Evolutionary conservation across 1,140 invertebrate genomes (phyloP), one percentile per base, ranked within the genome.

Genomic region (Conopomorpha cramerella): DNA sequence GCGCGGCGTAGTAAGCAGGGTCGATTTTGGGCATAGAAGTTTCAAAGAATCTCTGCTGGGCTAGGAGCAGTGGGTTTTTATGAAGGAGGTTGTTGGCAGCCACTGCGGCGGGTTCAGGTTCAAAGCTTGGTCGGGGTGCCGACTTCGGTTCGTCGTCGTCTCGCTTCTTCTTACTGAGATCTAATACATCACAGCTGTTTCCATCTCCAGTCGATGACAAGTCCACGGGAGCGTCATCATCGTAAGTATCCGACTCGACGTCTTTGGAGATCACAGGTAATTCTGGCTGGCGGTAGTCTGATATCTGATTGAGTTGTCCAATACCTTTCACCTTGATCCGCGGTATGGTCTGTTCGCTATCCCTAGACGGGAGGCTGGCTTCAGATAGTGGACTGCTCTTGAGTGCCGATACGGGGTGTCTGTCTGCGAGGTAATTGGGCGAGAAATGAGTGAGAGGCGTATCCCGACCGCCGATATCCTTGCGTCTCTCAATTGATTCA

Each of bases 91-190:
- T 51, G 10, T 51, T 43, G 0, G 63, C 59, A 18, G 58, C 60
- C 13, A 50, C 42, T 8, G 59, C 43, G 17, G 56, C 39, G 16
- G 52, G 34, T 32, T 65, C 55, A 27, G 51, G 56, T 38, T 78
- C 70, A 36, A 74, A 83, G 0, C 73, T 55, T 10, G 68, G 55
- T 23, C 65, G 55, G 4, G 66, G 50, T 30, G 41, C 43, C 1
- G 45, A 41, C 36, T 66, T 66, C 2, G 67, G 67, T 7, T 73
- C 67, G 8, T 79, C 73, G 2, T 74, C 63, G 10, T 74, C 67
- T n/a, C 60, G 55, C 39, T 81, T 85, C 61, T 93, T 94, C 46
- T 91, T 90, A 54, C 90, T 92, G 40, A 95, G 82, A 72, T 95
- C 93, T n/a, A 95, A 66, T 2, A 90, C 90, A 66, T 91, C 87